phyloP scores from a whole-genome alignment of 35 echinoderm and acorn worm genomes.

The Anneissia japonica region DNA sequence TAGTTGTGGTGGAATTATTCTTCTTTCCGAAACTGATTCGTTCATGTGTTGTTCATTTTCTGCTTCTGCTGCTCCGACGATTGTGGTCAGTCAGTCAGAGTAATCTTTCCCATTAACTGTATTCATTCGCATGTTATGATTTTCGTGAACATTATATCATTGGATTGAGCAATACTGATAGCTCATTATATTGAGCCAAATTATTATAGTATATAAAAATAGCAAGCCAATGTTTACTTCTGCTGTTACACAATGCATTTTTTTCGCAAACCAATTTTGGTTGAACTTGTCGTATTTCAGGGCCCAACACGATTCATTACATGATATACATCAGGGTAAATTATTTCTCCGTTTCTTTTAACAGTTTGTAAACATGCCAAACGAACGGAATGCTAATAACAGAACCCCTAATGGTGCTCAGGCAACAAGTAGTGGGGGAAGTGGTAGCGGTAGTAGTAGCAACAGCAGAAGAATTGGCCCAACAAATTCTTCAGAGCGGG shows the following conservation, averaged over 20 bases:
- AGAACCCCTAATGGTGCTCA: not conserved
- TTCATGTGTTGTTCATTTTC: not conserved
- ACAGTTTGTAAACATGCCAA: not conserved
- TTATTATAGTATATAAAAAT: too few relatives aligned
- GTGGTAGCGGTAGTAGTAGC: not conserved
- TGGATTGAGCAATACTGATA: not conserved
- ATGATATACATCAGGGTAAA: not conserved
- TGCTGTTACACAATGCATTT: not conserved
- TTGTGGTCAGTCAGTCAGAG: not conserved
- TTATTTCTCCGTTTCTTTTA: not conserved
- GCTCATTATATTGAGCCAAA: too few relatives aligned
- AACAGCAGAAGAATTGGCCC: constrained; percentile 1
- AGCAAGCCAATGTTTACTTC: not conserved
- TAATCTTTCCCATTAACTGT: not conserved
- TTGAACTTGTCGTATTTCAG: not conserved
- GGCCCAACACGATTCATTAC: not conserved
- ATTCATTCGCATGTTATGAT: not conserved
- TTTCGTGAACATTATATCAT: not conserved
- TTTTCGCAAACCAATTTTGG: not conserved
- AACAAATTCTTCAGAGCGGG: not conserved
- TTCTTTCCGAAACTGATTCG: not conserved
- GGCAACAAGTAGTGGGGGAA: not conserved
- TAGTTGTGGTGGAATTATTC: not conserved
- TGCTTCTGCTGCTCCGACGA: not conserved
- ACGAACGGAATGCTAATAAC: not conserved